A percentile compares a stretch with the other conserved stretches of the same genome.
These are phyloP conservation scores for Frankliniella intonsa DNA, from an alignment of 2,888 invertebrate genomes.

Conservation along the genomic window DNA sequence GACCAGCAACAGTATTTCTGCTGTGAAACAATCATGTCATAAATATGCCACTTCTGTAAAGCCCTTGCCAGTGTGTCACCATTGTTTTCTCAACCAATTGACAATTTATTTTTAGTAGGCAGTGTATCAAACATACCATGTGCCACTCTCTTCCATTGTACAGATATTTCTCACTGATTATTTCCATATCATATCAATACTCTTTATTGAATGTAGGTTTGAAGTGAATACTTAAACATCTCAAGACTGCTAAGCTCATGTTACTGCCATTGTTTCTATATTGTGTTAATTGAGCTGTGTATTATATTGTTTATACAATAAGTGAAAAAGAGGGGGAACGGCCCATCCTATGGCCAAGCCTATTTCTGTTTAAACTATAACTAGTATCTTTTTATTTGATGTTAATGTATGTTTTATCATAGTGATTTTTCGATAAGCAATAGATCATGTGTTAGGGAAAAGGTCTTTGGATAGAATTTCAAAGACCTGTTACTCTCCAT, in stretches of 20 bases:
- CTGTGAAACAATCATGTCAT: background rate
- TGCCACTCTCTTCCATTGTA: background rate
- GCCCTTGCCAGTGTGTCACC: background rate
- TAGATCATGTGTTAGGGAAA: background rate
- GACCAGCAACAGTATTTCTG: too few species aligned
- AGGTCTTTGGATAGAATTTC: background rate
- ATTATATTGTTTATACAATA: background rate
- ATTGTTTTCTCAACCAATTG: background rate
- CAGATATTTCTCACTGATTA: background rate
- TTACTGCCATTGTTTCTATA: conserved; percentile 4
- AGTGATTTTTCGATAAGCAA: background rate
- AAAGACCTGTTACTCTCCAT: background rate
- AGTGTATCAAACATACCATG: background rate
- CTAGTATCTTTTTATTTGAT: background rate
- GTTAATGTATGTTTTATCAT: background rate
- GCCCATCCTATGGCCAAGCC: background rate
- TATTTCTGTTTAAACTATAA: conserved; percentile 7
- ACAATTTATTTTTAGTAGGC: background rate
- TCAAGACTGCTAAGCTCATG: conserved; percentile 10
- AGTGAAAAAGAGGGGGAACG: background rate
- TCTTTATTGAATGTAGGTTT: background rate
- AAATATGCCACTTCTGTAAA: background rate
- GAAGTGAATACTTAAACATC: background rate
- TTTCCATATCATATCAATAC: conserved; percentile 3
- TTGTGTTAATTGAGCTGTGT: background rate